These are phyloP conservation scores for Sinotaia quadrata DNA, from an alignment of 2,888 invertebrate species.

Conservation along the genomic window DNA sequence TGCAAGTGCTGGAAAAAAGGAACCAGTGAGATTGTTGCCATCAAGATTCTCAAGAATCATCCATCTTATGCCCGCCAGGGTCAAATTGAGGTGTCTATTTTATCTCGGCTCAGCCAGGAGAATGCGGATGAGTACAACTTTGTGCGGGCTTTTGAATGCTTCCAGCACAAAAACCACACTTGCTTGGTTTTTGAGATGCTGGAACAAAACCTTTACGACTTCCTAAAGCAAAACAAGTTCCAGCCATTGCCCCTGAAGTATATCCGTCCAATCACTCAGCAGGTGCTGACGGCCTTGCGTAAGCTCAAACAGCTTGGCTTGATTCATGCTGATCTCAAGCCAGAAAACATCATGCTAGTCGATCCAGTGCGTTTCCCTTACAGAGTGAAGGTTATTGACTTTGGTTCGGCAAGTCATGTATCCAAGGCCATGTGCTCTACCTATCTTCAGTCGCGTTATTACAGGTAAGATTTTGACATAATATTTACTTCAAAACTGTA, in stretches of 20 bases:
- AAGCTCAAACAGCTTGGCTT: constrained; percentile 97
- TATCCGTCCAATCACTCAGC: constrained; percentile 98
- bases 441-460: constrained; percentile 98
- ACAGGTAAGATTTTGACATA: constrained; percentile 81
- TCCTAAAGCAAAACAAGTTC: constrained; percentile 99
- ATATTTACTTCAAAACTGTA: no score
- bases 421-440: constrained; percentile 99
- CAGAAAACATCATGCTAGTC: constrained; percentile 99
- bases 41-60: constrained; percentile 99
- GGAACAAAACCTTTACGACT: constrained; percentile 99
- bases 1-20: constrained; percentile 99
- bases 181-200: constrained; percentile 99
- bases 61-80: constrained; percentile 99
- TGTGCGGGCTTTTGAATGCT: constrained; percentile 99
- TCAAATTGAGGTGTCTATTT: constrained; percentile 92
- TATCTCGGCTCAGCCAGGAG: constrained; percentile 73
- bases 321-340: constrained; percentile 99
- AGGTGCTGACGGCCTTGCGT: constrained; percentile 87
- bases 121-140: constrained; percentile 88
- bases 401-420: constrained; percentile 99
- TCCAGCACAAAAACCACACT: constrained; percentile 99
- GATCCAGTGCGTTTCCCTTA: constrained; percentile 98
- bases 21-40: constrained; percentile 99
- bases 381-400: constrained; percentile 98
- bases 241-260: constrained; percentile 97